Conservation (phyloP, 2,888 invertebrate genomes). For the Stegana nigrithorax region DNA sequence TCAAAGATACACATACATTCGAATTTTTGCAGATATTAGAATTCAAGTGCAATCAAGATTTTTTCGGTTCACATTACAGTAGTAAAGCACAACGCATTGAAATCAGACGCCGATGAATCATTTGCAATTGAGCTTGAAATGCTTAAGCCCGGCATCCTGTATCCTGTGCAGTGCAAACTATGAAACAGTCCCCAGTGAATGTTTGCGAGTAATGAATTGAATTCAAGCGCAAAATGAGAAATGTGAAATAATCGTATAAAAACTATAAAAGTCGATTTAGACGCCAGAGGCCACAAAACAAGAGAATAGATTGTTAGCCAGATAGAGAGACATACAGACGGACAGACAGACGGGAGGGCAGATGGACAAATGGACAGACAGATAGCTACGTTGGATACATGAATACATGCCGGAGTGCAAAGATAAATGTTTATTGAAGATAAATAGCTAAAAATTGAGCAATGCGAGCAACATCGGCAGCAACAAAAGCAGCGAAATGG, state of each 20-base stretch:
- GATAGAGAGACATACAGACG: background rate
- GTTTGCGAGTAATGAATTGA: too few species aligned
- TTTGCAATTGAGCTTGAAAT: too few species aligned
- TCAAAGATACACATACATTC: too few species aligned
- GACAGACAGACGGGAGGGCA: background rate
- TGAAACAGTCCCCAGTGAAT: too few species aligned
- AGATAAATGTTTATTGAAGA: conserved; percentile 41
- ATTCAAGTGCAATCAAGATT: too few species aligned
- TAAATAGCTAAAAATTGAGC: conserved; percentile 17
- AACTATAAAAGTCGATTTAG: background rate
- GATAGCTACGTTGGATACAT: background rate
- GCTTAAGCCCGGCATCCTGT: too few species aligned
- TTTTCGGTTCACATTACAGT: too few species aligned
- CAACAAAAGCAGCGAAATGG: conserved; percentile 21
- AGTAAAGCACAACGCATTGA: too few species aligned
- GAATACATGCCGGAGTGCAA: conserved; percentile 21
- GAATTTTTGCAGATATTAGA: too few species aligned
- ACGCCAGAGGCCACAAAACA: background rate
- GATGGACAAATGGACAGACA: background rate
- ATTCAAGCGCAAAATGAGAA: too few species aligned
- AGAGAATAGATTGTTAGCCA: background rate
- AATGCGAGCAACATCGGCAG: background rate
- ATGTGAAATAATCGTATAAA: background rate
- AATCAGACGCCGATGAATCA: too few species aligned
- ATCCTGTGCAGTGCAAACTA: too few species aligned